Base-by-base conservation (phyloP, 2,888 invertebrate species). In the Gasteruption jaculator region DNA sequence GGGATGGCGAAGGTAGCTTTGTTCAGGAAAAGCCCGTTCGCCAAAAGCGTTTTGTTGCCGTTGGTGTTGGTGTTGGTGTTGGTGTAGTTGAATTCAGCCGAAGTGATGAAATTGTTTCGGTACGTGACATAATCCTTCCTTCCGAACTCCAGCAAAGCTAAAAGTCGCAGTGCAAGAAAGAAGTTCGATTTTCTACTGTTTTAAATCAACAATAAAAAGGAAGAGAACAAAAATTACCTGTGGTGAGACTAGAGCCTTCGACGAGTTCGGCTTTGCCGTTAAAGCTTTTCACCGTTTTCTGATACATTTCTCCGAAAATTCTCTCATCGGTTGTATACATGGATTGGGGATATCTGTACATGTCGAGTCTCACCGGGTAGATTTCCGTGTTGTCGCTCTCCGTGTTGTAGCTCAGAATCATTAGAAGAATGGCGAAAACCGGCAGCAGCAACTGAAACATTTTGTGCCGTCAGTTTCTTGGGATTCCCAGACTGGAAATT, bases 1-100 rank as follows among this genome's bases (percentile, higher is more conserved):
- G 81, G 79, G 6, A 77, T 71, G 31, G 78, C 72, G 65, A 80
- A 79, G 0, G 72, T 68, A 1, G 76, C 68, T n/a, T 71, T 60
- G 2, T 75, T 75, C 1, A 79, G 78, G 61, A 70, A 81, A 7
- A 76, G 53, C 1, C 66, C 70, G 39, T 72, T 77, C 0, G 57
- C 63, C 1, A n/a, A 5, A 3, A 59, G 21, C 3, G 14, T 20
- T 6, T 2, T 11, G 2, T 46, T 47, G 3, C 24, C 41, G 2
- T 52, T 57, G 7, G 46, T 43, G 38, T 57, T 61, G 33, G 74
- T 22, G 5, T 40, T 38, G 11, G 39, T 44, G 2, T 33, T 44
- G 3, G 54, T 56, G 3, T 22, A 15, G 45, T 65, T 68, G 41
- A 77, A 74, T 58, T 77, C 75, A 0, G 76, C 60, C 1, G 78